Conservation (phyloP, 2,113 vertebrate species). For the Phaethornis superciliosus region DNA sequence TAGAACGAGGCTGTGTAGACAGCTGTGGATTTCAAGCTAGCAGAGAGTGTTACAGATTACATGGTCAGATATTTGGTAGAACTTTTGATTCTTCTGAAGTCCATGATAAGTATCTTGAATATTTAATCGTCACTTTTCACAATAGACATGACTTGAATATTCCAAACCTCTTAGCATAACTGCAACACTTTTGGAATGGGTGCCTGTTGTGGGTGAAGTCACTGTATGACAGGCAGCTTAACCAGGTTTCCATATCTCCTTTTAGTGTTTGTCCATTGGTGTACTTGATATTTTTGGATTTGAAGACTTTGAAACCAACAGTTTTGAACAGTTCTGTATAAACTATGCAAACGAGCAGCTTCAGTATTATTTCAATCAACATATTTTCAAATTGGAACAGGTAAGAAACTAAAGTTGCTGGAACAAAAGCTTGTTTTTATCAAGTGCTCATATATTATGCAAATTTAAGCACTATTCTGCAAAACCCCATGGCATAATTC, state of each 20-base stretch:
- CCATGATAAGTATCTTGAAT: not conserved
- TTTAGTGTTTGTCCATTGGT: constrained; percentile 93
- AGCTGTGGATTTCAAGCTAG: not conserved
- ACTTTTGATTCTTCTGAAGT: not conserved
- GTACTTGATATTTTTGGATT: constrained; percentile 98
- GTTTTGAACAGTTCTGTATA: constrained; percentile 98
- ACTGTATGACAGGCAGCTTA: not conserved
- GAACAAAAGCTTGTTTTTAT: not conserved
- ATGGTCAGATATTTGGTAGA: not conserved
- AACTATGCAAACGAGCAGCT: constrained; percentile 99
- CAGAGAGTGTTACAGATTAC: not conserved
- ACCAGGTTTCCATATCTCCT: not conserved
- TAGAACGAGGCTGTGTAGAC: not conserved
- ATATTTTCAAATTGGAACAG: constrained; percentile 98
- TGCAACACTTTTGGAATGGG: not conserved
- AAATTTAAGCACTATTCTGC: not conserved
- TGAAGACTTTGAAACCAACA: constrained; percentile 95
- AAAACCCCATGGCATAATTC: not conserved
- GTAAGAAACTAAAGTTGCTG: constrained; percentile 68
- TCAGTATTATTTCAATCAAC: constrained; percentile 98
- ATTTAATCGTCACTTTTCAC: not conserved
- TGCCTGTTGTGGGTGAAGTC: not conserved
- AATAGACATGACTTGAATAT: not conserved
- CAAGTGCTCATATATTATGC: not conserved
- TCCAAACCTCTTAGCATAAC: not conserved